Conservation (phyloP, 1,140 invertebrate species). For the Coenobita brevimanus region DNA sequence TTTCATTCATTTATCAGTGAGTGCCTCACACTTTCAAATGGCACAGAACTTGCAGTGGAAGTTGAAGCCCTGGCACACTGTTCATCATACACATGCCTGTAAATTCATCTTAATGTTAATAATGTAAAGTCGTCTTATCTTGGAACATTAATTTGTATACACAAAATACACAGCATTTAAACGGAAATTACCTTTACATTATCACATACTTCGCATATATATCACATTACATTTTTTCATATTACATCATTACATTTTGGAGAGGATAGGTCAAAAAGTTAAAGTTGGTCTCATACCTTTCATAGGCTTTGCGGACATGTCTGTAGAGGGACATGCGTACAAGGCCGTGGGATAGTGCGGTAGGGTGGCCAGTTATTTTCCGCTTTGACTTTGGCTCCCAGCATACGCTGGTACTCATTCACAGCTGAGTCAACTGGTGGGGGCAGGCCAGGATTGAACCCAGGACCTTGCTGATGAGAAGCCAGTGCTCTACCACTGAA, state of each 20-base stretch:
- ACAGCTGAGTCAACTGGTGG: neutral
- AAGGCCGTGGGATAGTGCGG: no score
- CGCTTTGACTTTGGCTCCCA: neutral
- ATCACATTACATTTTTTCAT: neutral
- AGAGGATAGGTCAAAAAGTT: no score
- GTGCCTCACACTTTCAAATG: constrained; percentile 7
- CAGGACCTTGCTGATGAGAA: constrained; percentile 8
- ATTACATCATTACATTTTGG: no score
- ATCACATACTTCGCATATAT: neutral
- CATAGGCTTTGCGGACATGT: no score
- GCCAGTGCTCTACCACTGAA: neutral
- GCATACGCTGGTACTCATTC: neutral
- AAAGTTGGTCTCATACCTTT: no score
- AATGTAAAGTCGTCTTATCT: neutral
- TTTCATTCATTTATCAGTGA: no score
- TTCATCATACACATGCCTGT: constrained; percentile 12
- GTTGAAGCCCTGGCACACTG: neutral
- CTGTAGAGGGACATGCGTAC: no score
- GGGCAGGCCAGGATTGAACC: neutral
- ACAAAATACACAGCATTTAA: neutral
- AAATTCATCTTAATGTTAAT: no score
- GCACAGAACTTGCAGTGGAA: constrained; percentile 6
- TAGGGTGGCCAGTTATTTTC: neutral
- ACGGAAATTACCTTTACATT: neutral
- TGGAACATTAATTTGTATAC: constrained; percentile 13